Evolutionary conservation across 2,888 invertebrate species (phyloP).

Genomic region (Tortricodes alternella): DNA sequence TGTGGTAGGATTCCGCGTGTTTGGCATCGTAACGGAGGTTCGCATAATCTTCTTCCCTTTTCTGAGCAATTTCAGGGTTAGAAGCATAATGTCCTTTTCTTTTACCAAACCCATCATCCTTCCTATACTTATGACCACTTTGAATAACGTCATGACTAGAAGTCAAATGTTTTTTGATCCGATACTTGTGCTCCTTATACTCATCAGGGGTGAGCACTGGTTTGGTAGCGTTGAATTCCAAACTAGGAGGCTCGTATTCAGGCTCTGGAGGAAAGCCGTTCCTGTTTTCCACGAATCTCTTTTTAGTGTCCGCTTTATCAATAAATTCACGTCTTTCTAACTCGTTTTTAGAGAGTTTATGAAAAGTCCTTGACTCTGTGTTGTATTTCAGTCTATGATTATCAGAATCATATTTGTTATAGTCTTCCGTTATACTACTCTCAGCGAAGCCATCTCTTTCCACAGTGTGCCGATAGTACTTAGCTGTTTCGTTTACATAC

Average conservation of each 20-base stretch:
- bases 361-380: constrained; percentile 65
- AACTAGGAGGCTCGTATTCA: constrained; percentile 86
- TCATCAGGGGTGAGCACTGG: constrained; percentile 85
- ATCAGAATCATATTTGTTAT: constrained; percentile 76
- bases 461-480: constrained; percentile 81
- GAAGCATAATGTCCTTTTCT: constrained; percentile 83
- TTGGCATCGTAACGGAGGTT: constrained; percentile 67
- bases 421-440: constrained; percentile 77
- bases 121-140: constrained; percentile 73
- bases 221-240: constrained; percentile 81
- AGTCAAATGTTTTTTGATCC: constrained; percentile 68
- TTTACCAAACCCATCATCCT: constrained; percentile 70
- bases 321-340: constrained; percentile 67
- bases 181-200: constrained; percentile 78
- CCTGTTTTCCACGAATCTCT: constrained; percentile 56
- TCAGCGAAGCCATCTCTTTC: constrained; percentile 82
- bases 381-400: constrained; percentile 70
- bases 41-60: constrained; percentile 74
- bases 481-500: constrained; percentile 81
- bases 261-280: constrained; percentile 75
- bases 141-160: constrained; percentile 77
- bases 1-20: constrained; percentile 79
- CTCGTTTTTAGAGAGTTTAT: constrained; percentile 64
- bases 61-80: constrained; percentile 84
- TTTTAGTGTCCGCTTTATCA: constrained; percentile 55